Evolutionary conservation across 2,113 vertebrate genomes (phyloP).

Genomic region (Dinomys branickii): DNA sequence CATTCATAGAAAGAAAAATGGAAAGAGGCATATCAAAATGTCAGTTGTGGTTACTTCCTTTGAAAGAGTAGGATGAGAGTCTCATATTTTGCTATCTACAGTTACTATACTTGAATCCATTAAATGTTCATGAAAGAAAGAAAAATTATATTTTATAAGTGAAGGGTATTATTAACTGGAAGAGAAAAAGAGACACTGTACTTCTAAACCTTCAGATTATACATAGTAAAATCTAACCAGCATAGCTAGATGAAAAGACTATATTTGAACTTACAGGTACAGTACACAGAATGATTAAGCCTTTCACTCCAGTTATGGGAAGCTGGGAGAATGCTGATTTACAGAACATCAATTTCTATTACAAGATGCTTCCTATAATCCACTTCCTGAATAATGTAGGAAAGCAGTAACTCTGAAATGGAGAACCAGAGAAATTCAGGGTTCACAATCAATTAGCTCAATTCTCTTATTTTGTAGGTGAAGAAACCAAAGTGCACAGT

Average conservation of each 20-base stretch:
- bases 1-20: not conserved
- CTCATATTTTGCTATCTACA: not conserved
- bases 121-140: not conserved
- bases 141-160: constrained; percentile 20
- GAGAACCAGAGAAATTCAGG: constrained; percentile 24
- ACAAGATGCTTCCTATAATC: not conserved
- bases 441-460: not conserved
- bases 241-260: not conserved
- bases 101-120: not conserved
- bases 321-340: not conserved
- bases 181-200: constrained; percentile 19
- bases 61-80: not conserved
- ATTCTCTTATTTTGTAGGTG: not conserved
- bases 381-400: not conserved
- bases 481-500: not conserved
- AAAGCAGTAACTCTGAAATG: constrained; percentile 25
- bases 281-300: not conserved
- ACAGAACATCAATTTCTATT: constrained; percentile 1
- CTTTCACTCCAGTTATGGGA: not conserved
- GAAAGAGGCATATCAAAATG: not conserved
- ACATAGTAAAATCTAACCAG: constrained; percentile 13
- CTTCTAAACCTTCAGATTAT: not conserved
- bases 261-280: not conserved
- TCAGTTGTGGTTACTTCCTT: not conserved
- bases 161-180: not conserved